phyloP scores from a whole-genome alignment of 2,888 invertebrate species.

The Rutpela maculata region DNA sequence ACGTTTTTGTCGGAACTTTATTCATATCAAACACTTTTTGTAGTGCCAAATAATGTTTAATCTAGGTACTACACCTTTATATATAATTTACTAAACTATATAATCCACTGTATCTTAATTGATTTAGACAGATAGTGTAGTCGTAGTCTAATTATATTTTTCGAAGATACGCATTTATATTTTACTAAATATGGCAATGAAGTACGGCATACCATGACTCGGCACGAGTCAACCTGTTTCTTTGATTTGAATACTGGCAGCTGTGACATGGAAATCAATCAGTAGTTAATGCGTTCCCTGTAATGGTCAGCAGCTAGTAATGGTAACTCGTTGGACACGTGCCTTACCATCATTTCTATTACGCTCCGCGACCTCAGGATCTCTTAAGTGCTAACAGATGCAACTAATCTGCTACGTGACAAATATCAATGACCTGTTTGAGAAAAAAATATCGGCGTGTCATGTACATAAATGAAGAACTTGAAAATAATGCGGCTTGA shows the following conservation, averaged over 20 bases:
- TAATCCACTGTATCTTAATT: background rate
- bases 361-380: slow-evolving; percentile 47
- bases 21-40: no score
- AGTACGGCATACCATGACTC: background rate
- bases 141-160: background rate
- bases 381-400: slow-evolving; percentile 55
- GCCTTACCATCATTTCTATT: slow-evolving; percentile 57
- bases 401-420: slow-evolving; percentile 53
- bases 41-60: no score
- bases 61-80: no score
- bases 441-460: slow-evolving; percentile 51
- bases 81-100: no score
- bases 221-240: slow-evolving; percentile 48
- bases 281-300: slow-evolving; percentile 52
- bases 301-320: slow-evolving; percentile 54
- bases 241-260: slow-evolving; percentile 52
- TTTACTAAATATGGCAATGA: background rate
- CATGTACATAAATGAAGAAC: slow-evolving; percentile 56
- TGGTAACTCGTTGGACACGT: slow-evolving; percentile 56
- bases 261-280: slow-evolving; percentile 58
- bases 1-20: no score
- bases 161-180: background rate
- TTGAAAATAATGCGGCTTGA: slow-evolving; percentile 52
- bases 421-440: slow-evolving; percentile 56
- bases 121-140: background rate